Evolutionary conservation across 2,797 vertebrate genomes (phyloP), one percentile per base, ranked within the genome.

Genomic region (Tachyglossus aculeatus): DNA sequence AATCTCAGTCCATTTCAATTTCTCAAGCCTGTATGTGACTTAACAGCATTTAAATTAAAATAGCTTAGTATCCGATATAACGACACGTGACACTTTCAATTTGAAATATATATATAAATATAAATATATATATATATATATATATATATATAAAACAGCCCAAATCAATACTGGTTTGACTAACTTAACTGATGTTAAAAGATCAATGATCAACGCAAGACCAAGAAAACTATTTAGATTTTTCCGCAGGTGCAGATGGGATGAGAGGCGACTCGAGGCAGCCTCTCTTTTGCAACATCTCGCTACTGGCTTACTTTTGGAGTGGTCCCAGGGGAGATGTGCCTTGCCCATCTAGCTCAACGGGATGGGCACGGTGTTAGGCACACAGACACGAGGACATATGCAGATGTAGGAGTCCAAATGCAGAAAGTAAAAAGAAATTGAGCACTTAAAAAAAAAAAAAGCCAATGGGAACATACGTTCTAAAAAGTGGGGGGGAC

Each of bases 311-410:
- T 91, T 87, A 63, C 84, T 91, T 88, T 83, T 84, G 78, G 83
- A 93, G 88, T 92, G 92, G 91, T 92, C 92, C 83, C 87, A 88
- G 88, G 84, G 87, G 87, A 90, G 82, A 71, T 87, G 78, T 88
- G 84, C 68, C 82, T 86, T 86, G 83, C 81, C 76, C 87, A 75
- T 83, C 77, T 81, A 87, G 69, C 84, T 88, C 89, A 88, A 88
- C 86, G 80, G 86, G 75, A 37, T 74, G 84, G 86, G 88, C 91
- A 89, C 85, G 86, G 84, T 86, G 69, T 58, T 63, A 33, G 70
- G 60, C 34, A 72, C 48, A 48, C 15, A 48, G 45, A 48, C 16
- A 48, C 45, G n/a, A n/a, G n/a, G n/a, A n/a, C n/a, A n/a, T n/a
- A n/a, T 41, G 37, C 39, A 45, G 52, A 12, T 56, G 51, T 72